Evolutionary conservation across 2,797 vertebrate species (phyloP), one percentile per base, ranked within the genome.

Genomic region (Poecile montanus): DNA sequence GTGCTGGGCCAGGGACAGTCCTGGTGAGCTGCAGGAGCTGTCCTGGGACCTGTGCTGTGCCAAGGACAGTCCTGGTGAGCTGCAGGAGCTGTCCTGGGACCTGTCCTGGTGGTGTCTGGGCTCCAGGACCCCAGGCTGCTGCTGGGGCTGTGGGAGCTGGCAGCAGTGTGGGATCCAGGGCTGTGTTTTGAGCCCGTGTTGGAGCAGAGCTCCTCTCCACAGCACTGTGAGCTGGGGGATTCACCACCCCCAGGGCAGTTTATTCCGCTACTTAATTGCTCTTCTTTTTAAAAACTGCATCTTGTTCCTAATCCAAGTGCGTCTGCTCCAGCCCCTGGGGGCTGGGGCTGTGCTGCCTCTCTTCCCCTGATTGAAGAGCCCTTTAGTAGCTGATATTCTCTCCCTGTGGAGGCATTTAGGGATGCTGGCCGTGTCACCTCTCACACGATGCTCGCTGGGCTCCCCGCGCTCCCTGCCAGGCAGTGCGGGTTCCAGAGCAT

Each of bases 161-260:
- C 4, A 3, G 48, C 56, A 27, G 38, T 0, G 3, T 3, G 3
- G 45, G 14, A 19, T 17, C 23, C 57, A 0, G 54, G 50, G 30
- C 29, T 0, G 0, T 32, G 38, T 9, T 44, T 27, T 72, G 25
- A 58, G 30, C 51, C 22, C 2, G 8, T 7, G 7, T 1, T 17
- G 4, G 56, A 38, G 54, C 58, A 19, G 57, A 7, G 4, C 36
- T 34, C 1, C 68, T 44, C 36, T 2, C 9, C 1, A 7, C 0
- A 13, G 14, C 58, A 26, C 71, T 1, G 0, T 0, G 25, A 50
- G 50, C 88, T 60, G 45, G 0, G 1, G 89, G 51, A 77, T 29
- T 40, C 60, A 6, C 10, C 27, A 1, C 15, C 57, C 40, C 65
- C 0, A 0, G 56, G 51, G 67, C 67, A 27, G 29, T 67, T 88